Evolutionary conservation across 2,888 invertebrate species (phyloP).

Genomic region (Eustalomyia histrio): DNA sequence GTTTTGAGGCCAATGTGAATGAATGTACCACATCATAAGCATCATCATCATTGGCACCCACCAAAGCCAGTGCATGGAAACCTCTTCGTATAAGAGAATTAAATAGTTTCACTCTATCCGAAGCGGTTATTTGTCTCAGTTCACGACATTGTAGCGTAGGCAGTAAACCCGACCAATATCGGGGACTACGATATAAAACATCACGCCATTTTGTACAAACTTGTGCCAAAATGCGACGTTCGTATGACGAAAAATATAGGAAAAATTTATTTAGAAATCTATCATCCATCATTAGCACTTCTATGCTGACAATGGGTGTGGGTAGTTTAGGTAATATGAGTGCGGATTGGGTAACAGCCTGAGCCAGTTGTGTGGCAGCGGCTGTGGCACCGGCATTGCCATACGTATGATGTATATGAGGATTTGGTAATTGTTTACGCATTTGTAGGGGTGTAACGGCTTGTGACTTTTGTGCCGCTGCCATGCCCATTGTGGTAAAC

Average conservation of each 20-base stretch:
- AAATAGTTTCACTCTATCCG: slow-evolving; percentile 84
- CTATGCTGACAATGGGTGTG: slow-evolving; percentile 84
- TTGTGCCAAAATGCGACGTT: slow-evolving; percentile 89
- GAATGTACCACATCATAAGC: slow-evolving; percentile 92
- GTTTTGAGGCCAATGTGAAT: slow-evolving; percentile 90
- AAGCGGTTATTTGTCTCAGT: slow-evolving; percentile 83
- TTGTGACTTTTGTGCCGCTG: slow-evolving; percentile 70
- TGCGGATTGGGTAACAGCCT: slow-evolving; percentile 73
- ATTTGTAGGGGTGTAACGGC: slow-evolving; percentile 76
- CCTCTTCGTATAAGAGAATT: slow-evolving; percentile 91
- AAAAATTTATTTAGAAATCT: slow-evolving; percentile 92
- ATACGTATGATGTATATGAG: slow-evolving; percentile 77
- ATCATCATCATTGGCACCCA: slow-evolving; percentile 94
- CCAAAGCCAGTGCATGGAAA: slow-evolving; percentile 90
- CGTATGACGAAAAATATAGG: slow-evolving; percentile 88
- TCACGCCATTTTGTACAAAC: slow-evolving; percentile 94
- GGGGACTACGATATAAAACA: slow-evolving; percentile 90
- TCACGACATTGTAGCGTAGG: slow-evolving; percentile 93
- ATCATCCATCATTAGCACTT: slow-evolving; percentile 90
- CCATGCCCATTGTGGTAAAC: slow-evolving; percentile 76
- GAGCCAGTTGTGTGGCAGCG: slow-evolving; percentile 76
- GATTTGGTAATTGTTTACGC: slow-evolving; percentile 78
- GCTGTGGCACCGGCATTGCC: slow-evolving; percentile 67
- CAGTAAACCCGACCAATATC: slow-evolving; percentile 92
- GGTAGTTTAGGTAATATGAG: slow-evolving; percentile 79